Evolutionary conservation across 2,113 vertebrate genomes (phyloP).

Genomic region (Tachysurus fulvidraco): DNA sequence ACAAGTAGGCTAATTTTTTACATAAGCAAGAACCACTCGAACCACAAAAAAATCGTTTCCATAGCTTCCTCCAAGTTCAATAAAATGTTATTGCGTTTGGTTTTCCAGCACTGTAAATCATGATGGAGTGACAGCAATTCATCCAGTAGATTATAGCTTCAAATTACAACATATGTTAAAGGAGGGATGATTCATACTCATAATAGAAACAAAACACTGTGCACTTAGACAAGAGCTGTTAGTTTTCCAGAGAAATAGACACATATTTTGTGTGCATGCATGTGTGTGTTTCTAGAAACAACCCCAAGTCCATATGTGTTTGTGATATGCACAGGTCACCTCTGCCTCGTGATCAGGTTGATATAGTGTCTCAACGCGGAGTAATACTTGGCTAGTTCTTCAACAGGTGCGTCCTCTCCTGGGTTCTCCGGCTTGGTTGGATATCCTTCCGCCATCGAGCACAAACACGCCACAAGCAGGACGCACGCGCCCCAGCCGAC

Average conservation of each 20-base stretch:
- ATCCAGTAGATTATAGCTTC: neutral
- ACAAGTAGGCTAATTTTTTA: conserved; percentile 24
- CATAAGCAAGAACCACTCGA: conserved; percentile 6
- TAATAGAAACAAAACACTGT: neutral
- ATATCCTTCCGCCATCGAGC: conserved; percentile 87
- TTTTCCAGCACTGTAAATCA: neutral
- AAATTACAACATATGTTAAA: neutral
- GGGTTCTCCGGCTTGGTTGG: conserved; percentile 95
- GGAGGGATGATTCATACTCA: neutral
- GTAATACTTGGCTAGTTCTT: conserved; percentile 97
- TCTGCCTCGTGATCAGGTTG: conserved; percentile 98
- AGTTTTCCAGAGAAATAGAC: neutral
- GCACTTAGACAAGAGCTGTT: neutral
- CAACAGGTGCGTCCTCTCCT: conserved; percentile 89
- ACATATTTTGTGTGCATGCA: neutral
- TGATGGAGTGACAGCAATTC: neutral
- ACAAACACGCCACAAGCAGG: conserved; percentile 85
- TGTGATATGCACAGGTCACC: conserved; percentile 69
- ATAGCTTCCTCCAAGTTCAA: conserved; percentile 4
- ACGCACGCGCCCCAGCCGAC: conserved; percentile 81
- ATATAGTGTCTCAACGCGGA: conserved; percentile 97
- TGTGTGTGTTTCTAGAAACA: neutral
- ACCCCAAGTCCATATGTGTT: neutral
- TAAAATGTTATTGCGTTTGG: neutral
- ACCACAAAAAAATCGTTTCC: neutral